phyloP scores from a whole-genome alignment of 2,888 invertebrate genomes.

The Rotaria sp. region DNA sequence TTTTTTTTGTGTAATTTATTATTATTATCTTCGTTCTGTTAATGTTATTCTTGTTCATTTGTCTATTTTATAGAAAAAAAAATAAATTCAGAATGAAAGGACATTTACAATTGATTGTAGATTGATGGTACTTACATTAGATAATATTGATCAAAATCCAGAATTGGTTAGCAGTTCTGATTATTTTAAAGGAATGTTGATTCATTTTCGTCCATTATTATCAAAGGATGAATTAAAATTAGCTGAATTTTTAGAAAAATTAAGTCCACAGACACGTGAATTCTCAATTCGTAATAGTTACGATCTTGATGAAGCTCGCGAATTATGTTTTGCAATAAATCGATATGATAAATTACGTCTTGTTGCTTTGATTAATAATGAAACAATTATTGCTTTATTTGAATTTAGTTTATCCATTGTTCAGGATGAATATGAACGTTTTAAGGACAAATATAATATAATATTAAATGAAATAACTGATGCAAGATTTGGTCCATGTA shows the following conservation, averaged over 20 bases:
- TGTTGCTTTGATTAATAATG: not conserved
- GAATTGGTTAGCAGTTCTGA: not conserved
- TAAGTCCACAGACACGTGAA: not conserved
- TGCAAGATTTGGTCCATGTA: not conserved
- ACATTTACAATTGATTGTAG: not conserved
- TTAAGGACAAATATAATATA: not conserved
- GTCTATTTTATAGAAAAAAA: not conserved
- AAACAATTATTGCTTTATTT: not conserved
- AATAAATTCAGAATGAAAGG: not conserved
- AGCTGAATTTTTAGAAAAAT: not conserved
- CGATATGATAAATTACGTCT: slow-evolving; percentile 13
- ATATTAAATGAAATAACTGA: not conserved
- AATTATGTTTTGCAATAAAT: not conserved
- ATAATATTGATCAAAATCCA: not conserved
- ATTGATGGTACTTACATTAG: not conserved
- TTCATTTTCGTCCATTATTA: not conserved
- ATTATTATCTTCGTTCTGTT: not conserved
- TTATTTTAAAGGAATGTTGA: not conserved
- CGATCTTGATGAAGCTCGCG: not conserved
- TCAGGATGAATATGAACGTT: not conserved
- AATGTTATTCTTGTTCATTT: not conserved
- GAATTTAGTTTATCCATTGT: not conserved
- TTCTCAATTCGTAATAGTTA: not conserved
- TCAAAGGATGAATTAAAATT: not conserved
- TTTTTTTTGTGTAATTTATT: not conserved